Percentiles rank a stretch among this genome's conserved stretches.
Evolutionary conservation across 2,888 invertebrate species (phyloP).

Genomic region (Esperia sulphurella): DNA sequence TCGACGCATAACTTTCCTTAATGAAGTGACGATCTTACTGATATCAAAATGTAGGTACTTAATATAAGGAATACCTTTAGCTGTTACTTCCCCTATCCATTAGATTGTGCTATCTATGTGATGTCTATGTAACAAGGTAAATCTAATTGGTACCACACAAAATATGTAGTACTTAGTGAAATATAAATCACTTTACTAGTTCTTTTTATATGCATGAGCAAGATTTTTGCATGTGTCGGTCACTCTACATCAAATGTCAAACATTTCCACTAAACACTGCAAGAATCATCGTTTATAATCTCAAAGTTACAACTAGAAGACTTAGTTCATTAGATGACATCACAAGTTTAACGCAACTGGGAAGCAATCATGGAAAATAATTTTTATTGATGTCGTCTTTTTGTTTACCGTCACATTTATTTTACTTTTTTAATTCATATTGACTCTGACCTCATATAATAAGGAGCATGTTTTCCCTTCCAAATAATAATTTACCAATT

Average conservation of each 20-base stretch:
- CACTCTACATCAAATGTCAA: slow-evolving; percentile 28
- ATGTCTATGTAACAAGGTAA: slow-evolving; percentile 48
- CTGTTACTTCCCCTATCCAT: slow-evolving; percentile 29
- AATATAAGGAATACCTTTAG: slow-evolving; percentile 7
- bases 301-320: slow-evolving; percentile 30
- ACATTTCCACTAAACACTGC: slow-evolving; percentile 20
- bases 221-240: slow-evolving; percentile 46
- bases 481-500: slow-evolving; percentile 36
- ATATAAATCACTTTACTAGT: slow-evolving; percentile 29
- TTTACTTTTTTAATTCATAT: slow-evolving; percentile 41
- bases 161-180: slow-evolving; percentile 36
- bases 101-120: slow-evolving; percentile 44
- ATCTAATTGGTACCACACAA: slow-evolving; percentile 22
- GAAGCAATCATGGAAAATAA: slow-evolving; percentile 25
- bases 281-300: slow-evolving; percentile 17
- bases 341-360: slow-evolving; percentile 31
- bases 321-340: slow-evolving; percentile 17
- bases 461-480: slow-evolving; percentile 56
- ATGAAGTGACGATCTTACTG: slow-evolving; percentile 30
- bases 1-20: neutral
- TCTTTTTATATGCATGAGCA: slow-evolving; percentile 47
- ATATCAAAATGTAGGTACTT: slow-evolving; percentile 13
- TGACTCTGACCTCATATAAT: slow-evolving; percentile 68
- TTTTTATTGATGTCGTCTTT: slow-evolving; percentile 43
- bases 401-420: slow-evolving; percentile 42